phyloP scores from a whole-genome alignment of 2,888 invertebrate genomes.

The Sminthurides aquaticus region DNA sequence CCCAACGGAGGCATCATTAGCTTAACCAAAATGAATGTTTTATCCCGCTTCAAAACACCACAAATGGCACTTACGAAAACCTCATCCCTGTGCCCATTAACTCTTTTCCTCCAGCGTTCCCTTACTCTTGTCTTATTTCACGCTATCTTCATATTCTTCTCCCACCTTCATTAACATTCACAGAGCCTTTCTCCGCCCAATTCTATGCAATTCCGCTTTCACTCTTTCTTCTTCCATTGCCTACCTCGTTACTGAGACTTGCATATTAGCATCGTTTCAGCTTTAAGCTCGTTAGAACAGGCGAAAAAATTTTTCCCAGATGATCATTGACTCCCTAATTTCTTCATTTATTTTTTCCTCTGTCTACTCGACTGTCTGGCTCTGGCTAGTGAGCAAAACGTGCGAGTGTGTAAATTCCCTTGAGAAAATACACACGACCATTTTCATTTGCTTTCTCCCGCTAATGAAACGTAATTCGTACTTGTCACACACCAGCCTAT shows the following conservation, averaged over 20 bases:
- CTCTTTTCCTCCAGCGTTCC: background rate
- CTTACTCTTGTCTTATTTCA: background rate
- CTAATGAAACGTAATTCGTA: background rate
- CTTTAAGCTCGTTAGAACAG: background rate
- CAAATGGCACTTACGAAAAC: background rate
- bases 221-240: too few relatives aligned
- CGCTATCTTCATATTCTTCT: too few relatives aligned
- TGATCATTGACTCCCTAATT: too few relatives aligned
- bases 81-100: background rate
- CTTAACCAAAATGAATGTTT: constrained; percentile 22
- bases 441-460: background rate
- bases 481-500: background rate
- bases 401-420: too few relatives aligned
- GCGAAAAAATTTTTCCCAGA: too few relatives aligned
- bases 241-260: background rate
- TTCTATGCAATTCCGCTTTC: too few relatives aligned
- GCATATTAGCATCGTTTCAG: background rate
- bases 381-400: too few relatives aligned
- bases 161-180: too few relatives aligned
- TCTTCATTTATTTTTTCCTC: too few relatives aligned
- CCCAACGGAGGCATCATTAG: constrained; percentile 21
- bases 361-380: too few relatives aligned
- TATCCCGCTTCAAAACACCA: background rate
- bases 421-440: too few relatives aligned
- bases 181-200: too few relatives aligned